Evolutionary conservation across 2,113 vertebrate genomes (phyloP), one percentile per base, ranked within the genome.

Genomic region (Psammodynastes pulverulentus): DNA sequence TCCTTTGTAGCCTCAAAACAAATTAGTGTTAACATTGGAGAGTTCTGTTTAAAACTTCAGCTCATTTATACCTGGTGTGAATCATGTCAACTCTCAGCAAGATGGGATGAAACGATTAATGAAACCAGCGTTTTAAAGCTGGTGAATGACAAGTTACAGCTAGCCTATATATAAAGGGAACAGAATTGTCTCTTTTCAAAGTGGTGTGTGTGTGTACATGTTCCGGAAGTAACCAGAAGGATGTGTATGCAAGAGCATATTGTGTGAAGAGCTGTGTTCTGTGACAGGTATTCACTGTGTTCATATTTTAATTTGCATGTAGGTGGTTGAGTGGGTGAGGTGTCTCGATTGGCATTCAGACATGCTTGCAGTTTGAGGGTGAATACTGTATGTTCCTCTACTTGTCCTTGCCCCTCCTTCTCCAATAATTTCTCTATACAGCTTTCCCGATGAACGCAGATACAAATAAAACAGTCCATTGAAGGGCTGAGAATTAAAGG

Each of bases 271-370:
- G 23, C 85, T 92, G 51, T 93, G 90, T 92, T 24, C 95, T 86
- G 84, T 91, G 84, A 39, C 89, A 89, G 91, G 93, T 94, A 95
- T 84, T 90, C 90, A 26, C 86, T 94, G 96, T 95, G 95, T 96
- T 96, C 95, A 92, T 92, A 91, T 92, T 94, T 96, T 94, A 95
- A 95, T 85, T 94, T 93, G 49, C 58, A 95, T 91, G 96, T 96
- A 95, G 96, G 96, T n/a, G 92, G 95, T 29, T 90, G 93, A 12
- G 72, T 52, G 96, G 95, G 95, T 95, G 96, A 92, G 92, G 95
- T 94, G 94, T 94, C 93, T 93, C 52, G 0, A 94, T 94, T 94
- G 89, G 95, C 95, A 94, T 95, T 92, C 94, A 95, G 94, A 93
- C 84, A 86, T 67, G 88, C 56, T 51, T 93, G n/a, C 87, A 86